Conservation (phyloP, 2,888 invertebrate species). For the Thymelicus acteon region DNA sequence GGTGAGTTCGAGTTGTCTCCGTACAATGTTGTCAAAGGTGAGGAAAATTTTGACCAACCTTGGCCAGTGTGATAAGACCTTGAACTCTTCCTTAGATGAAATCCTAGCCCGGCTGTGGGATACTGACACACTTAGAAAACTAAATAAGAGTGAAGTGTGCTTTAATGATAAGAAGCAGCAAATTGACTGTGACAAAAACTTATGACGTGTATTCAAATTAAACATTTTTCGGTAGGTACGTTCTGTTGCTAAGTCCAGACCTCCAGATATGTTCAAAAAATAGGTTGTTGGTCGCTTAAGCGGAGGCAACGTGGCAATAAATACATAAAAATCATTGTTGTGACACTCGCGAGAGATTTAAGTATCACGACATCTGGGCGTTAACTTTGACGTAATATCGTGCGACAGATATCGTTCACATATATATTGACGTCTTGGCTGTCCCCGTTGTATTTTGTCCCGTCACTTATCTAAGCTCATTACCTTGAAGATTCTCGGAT, state of each 20-base stretch:
- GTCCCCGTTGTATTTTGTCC: conserved; percentile 75
- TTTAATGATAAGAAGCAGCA: too few species aligned
- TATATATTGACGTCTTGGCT: conserved; percentile 78
- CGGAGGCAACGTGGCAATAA: conserved; percentile 27
- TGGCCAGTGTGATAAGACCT: too few species aligned
- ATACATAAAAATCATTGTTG: conserved; percentile 61
- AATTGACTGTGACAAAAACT: too few species aligned
- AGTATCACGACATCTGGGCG: conserved; percentile 78
- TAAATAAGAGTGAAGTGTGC: too few species aligned
- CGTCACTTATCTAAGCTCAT: conserved; percentile 80
- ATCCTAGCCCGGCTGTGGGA: too few species aligned
- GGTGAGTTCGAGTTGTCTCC: too few species aligned
- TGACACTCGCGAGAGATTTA: conserved; percentile 72
- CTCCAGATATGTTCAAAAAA: conserved; percentile 5
- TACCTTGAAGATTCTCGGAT: conserved; percentile 78
- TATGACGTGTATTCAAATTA: too few species aligned
- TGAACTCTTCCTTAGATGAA: too few species aligned
- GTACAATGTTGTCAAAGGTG: too few species aligned
- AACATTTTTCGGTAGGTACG: background rate
- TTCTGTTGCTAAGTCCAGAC: background rate
- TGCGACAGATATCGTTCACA: conserved; percentile 76
- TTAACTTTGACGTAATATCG: conserved; percentile 82
- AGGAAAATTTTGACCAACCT: too few species aligned
- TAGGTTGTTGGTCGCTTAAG: too few species aligned
- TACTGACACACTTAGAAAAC: too few species aligned